Evolutionary conservation across 2,113 vertebrate species (phyloP).

Genomic region (Cariama cristata): DNA sequence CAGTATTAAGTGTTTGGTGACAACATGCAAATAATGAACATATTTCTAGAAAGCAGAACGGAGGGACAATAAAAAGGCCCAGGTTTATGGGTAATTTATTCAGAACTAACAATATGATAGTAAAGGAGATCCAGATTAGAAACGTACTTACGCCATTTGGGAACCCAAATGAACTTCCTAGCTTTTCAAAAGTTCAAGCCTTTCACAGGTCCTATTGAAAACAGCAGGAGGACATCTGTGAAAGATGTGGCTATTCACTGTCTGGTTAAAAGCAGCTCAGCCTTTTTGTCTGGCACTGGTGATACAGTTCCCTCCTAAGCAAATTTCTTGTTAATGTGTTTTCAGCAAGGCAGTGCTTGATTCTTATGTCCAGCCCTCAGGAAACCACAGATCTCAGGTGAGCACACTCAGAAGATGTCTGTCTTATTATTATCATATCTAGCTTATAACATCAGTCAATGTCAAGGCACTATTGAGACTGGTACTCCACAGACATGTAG

Average conservation of each 20-base stretch:
- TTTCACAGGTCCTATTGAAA: neutral
- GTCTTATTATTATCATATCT: neutral
- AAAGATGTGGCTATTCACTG: neutral
- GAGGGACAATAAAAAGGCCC: neutral
- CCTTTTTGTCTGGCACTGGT: neutral
- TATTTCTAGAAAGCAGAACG: neutral
- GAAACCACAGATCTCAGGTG: neutral
- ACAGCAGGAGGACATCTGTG: neutral
- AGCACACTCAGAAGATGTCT: neutral
- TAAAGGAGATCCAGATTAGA: neutral
- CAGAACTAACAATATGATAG: neutral
- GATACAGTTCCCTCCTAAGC: neutral
- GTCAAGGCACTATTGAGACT: neutral
- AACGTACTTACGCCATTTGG: neutral
- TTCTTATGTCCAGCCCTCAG: neutral
- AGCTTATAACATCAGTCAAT: neutral
- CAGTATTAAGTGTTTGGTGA: neutral
- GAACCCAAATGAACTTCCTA: neutral
- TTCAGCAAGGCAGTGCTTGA: neutral
- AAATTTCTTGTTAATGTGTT: neutral
- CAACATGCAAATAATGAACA: neutral
- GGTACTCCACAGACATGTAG: neutral
- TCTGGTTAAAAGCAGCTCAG: neutral
- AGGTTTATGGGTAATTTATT: constrained; percentile 11
- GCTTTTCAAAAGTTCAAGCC: constrained; percentile 2